Evolutionary conservation across 2,888 invertebrate genomes (phyloP).

Genomic region (Drosophila picticornis): DNA sequence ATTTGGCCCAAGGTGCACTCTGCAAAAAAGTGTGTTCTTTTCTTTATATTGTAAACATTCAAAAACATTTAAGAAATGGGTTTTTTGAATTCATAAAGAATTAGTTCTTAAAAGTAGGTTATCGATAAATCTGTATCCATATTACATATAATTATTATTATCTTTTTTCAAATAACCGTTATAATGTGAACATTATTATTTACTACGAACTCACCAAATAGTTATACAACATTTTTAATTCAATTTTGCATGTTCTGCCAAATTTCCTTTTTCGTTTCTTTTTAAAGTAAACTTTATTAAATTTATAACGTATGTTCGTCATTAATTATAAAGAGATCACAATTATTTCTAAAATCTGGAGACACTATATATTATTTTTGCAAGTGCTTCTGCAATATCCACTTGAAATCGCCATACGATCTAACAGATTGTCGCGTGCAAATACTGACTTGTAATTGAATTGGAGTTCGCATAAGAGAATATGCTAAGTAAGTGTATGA

Average conservation of each 20-base stretch:
- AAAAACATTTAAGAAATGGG: neutral
- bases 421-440: conserved; percentile 54
- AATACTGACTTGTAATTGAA: conserved; percentile 63
- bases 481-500: conserved; percentile 63
- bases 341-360: neutral
- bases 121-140: no score
- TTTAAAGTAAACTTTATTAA: neutral
- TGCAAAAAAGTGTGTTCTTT: neutral
- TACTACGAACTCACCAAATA: neutral
- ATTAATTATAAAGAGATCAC: neutral
- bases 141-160: no score
- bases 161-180: no score
- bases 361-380: neutral
- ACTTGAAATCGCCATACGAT: conserved; percentile 35
- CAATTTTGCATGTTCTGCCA: neutral
- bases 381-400: conserved; percentile 13
- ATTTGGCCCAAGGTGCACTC: conserved; percentile 25
- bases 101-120: no score
- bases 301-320: neutral
- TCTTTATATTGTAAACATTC: neutral
- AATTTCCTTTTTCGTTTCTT: neutral
- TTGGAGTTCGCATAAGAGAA: conserved; percentile 47
- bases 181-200: neutral
- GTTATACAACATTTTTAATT: neutral
- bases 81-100: no score